Base-by-base conservation (phyloP, 1,140 invertebrate species). In the Metopolophium dirhodum region DNA sequence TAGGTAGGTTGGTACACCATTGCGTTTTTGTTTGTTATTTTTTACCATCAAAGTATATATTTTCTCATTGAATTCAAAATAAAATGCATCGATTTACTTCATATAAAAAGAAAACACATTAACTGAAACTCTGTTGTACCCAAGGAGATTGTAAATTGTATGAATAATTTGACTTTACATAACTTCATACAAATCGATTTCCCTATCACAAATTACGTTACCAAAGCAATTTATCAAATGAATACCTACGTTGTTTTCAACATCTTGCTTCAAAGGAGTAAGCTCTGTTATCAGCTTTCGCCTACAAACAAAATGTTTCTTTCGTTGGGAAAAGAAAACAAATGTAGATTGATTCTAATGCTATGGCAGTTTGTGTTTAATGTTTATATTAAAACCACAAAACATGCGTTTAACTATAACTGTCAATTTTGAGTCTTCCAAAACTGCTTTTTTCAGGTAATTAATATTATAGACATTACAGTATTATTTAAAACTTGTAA, bases 161-260 rank as follows among this genome's bases (percentile, higher is more conserved):
- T 0, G 49, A 89, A 89, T 89, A 54, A 89, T 89, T 51, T 89
- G n/a, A 54, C 23, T 49, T 89, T 7, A 54, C n/a, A 51, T 88
- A 88, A 88, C 30, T 20, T n/a, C 86, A 37, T 35, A 23, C 47
- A 23, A 89, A 22, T 54, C 47, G 1, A 89, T 89, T 54, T 89
- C 3, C 22, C 22, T 35, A 54, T 49, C 22, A 87, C 30, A 49
- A 85, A 85, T 85, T 22, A 9, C 2, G 22, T 23, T 68, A 68
- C 61, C 35, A 49, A 87, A 87, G 47, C 30, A 49, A 49, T 87
- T 87, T 87, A 87, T 87, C 26, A 87, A 87, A 47, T 87, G 30
- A 45, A 87, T 30, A 87, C 83, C 2, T 41, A 4, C 41, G 41
- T 85, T 85, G 22, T 85, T 85, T 41, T 26, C 22, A 45, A 45